Conservation (phyloP, 2,797 vertebrate species). For the Bovichtus variegatus region DNA sequence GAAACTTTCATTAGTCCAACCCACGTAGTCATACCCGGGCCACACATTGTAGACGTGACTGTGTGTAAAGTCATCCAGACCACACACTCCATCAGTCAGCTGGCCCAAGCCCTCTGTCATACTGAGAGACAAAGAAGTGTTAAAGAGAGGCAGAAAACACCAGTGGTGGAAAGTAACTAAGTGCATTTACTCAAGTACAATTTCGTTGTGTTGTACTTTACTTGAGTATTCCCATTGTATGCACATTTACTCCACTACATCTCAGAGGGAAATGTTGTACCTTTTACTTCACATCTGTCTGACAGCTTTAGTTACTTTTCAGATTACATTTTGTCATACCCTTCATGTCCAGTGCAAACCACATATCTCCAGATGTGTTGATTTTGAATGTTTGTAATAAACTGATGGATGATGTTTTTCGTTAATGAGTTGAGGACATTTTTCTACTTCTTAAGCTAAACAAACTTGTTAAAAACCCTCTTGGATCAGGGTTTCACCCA, state of each 20-base stretch:
- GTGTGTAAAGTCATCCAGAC: conserved; percentile 93
- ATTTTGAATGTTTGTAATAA: no score
- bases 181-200: neutral
- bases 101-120: conserved; percentile 98
- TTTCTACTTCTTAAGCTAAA: no score
- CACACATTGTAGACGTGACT: conserved; percentile 94
- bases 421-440: no score
- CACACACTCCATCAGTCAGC: conserved; percentile 94
- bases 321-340: fast-evolving
- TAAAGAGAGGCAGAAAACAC: neutral
- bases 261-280: neutral
- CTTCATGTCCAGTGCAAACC: no score
- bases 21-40: conserved; percentile 97
- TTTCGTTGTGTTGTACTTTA: neutral
- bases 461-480: no score
- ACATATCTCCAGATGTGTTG: no score
- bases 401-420: no score
- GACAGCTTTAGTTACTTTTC: neutral
- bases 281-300: neutral
- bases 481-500: no score
- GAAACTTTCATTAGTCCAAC: conserved; percentile 95
- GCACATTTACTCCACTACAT: no score
- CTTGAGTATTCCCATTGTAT: neutral
- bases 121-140: conserved; percentile 74
- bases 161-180: neutral